Evolutionary conservation across 2,888 invertebrate species (phyloP), one percentile per base, ranked within the genome.

Genomic region (Synanthedon vespiformis): DNA sequence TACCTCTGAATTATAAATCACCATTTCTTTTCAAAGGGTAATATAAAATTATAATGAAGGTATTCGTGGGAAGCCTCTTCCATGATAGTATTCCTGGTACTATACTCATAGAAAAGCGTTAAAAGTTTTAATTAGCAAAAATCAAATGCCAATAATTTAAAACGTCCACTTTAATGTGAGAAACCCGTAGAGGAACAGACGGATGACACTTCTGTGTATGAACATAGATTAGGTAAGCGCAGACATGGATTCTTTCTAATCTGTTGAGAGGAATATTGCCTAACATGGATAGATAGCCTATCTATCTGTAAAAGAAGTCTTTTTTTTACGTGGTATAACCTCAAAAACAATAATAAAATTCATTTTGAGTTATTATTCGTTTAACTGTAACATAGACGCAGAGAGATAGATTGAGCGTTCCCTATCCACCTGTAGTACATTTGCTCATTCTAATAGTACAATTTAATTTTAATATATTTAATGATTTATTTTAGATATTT

Each of bases 131-230:
- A 80, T 77, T 74, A 76, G 68, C 63, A 61, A 67, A 48, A 67
- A 67, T 65, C 65, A 63, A 67, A 74, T 65, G 70, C 63, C 74
- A 72, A 70, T 74, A 68, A 73, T 74, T 68, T 66, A 60, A 67
- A 74, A 67, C 68, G 72, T 68, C 65, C 66, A 64, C 65, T 64
- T 66, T 71, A 70, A 74, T 75, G 76, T 74, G 76, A 77, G 76
- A 76, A 72, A 71, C 69, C 62, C 61, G 61, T 60, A 57, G 63
- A 61, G 57, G 56, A 57, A 57, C 56, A 55, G 58, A 57, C 58
- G 58, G 55, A 58, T 56, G 57, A 63, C 62, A 63, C 62, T 71
- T 69, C 68, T 66, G 63, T 61, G 65, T 67, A 68, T 48, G 34
- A 50, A 2, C 69, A 70, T 51, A 70, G 72, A 72, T 4, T 59